A percentile compares a stretch with the other conserved stretches of the same genome.
Evolutionary conservation across 2,888 invertebrate species (phyloP).

Genomic region (Baccha elongata): DNA sequence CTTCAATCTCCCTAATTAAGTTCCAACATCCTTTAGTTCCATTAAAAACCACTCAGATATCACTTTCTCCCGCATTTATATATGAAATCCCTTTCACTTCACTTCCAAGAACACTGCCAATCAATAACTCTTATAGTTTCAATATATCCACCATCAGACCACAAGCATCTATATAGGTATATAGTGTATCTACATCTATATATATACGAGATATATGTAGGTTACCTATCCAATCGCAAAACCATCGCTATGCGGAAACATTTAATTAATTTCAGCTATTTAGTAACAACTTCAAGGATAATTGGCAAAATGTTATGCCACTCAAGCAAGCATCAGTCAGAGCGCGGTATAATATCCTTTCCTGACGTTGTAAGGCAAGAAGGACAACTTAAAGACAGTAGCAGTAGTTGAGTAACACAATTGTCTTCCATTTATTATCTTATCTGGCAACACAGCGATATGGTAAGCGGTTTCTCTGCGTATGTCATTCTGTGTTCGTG

Average conservation of each 20-base stretch:
- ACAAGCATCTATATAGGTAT: too few species aligned
- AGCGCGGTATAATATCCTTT: background rate
- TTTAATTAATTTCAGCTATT: slow-evolving; percentile 71
- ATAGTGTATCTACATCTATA: background rate
- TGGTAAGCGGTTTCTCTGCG: slow-evolving; percentile 44
- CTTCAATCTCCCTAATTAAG: slow-evolving; percentile 51
- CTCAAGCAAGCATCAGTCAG: slow-evolving; percentile 48
- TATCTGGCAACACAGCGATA: slow-evolving; percentile 34
- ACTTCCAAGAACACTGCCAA: slow-evolving; percentile 14
- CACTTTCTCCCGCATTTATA: slow-evolving; percentile 35
- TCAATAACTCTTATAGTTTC: slow-evolving; percentile 47
- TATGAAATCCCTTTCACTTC: background rate
- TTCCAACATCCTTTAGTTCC: slow-evolving; percentile 56
- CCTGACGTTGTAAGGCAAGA: background rate
- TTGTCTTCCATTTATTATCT: slow-evolving; percentile 60
- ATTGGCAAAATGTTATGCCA: slow-evolving; percentile 70
- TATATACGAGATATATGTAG: background rate
- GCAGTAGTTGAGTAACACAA: slow-evolving; percentile 15
- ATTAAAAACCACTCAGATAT: slow-evolving; percentile 61
- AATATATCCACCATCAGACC: background rate
- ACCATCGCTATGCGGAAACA: slow-evolving; percentile 50
- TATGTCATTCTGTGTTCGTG: background rate
- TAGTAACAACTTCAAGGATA: slow-evolving; percentile 71
- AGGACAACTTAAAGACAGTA: slow-evolving; percentile 21
- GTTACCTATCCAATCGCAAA: slow-evolving; percentile 32